phyloP scores from a whole-genome alignment of 2,113 vertebrate genomes.

The Taxidea taxus region DNA sequence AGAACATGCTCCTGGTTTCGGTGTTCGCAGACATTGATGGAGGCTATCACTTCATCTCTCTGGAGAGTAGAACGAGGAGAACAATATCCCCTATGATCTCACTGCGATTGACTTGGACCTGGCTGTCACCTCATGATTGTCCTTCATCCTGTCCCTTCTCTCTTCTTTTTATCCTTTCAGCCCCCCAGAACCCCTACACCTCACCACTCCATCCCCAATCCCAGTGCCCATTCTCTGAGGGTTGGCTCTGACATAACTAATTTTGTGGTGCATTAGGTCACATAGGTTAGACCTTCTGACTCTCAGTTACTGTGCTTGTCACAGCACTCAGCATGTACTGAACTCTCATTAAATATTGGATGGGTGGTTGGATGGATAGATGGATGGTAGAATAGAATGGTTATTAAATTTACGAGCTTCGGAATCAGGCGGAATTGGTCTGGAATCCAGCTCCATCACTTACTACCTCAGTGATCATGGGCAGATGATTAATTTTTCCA shows the following conservation, averaged over 20 bases:
- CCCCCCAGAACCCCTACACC: background rate
- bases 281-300: background rate
- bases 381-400: background rate
- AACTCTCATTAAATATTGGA: background rate
- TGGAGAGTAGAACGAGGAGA: too few species aligned
- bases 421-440: background rate
- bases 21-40: background rate
- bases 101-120: accelerated
- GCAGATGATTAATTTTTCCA: background rate
- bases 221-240: background rate
- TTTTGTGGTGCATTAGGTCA: background rate
- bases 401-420: background rate
- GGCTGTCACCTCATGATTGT: too few species aligned
- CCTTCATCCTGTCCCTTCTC: background rate
- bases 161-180: background rate
- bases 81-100: background rate
- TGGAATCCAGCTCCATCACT: background rate
- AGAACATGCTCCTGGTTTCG: background rate
- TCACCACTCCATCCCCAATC: too few species aligned
- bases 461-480: background rate
- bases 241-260: background rate
- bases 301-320: background rate
- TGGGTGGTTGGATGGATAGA: too few species aligned
- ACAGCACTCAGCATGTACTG: background rate
- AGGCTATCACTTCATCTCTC: background rate